Evolutionary conservation across 1,140 invertebrate genomes (phyloP).

Genomic region (Megalopta genalis): DNA sequence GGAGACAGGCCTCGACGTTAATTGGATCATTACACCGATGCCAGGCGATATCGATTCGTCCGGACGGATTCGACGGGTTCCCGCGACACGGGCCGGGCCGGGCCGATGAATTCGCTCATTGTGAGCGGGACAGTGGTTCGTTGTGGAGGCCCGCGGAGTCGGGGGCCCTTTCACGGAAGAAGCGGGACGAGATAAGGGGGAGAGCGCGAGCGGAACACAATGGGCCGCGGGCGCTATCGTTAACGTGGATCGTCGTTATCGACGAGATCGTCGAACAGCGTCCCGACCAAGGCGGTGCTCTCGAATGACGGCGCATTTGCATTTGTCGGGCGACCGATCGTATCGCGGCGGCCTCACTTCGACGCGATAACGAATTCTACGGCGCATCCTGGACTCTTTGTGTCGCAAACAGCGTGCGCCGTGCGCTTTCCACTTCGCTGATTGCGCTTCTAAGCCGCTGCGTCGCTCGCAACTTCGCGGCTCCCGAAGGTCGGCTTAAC

Average conservation of each 20-base stretch:
- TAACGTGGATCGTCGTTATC: slow-evolving; percentile 20
- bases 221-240: not conserved
- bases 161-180: slow-evolving; percentile 3
- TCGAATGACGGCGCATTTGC: slow-evolving; percentile 6
- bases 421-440: not conserved
- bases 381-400: not conserved
- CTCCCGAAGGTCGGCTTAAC: too few species aligned
- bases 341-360: not conserved
- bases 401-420: not conserved
- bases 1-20: slow-evolving; percentile 2
- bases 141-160: not conserved
- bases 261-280: slow-evolving; percentile 11
- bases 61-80: not conserved
- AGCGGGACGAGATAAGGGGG: not conserved
- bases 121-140: not conserved
- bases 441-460: not conserved
- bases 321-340: slow-evolving; percentile 9
- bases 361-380: slow-evolving; percentile 16
- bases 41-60: too few species aligned
- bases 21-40: slow-evolving; percentile 34
- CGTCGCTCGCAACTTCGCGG: too few species aligned
- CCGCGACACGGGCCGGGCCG: too few species aligned
- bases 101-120: not conserved
- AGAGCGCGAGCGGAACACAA: not conserved
- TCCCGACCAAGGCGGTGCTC: slow-evolving; percentile 16